phyloP scores from a whole-genome alignment of 2,113 vertebrate species.

The Pleuronectes platessa region DNA sequence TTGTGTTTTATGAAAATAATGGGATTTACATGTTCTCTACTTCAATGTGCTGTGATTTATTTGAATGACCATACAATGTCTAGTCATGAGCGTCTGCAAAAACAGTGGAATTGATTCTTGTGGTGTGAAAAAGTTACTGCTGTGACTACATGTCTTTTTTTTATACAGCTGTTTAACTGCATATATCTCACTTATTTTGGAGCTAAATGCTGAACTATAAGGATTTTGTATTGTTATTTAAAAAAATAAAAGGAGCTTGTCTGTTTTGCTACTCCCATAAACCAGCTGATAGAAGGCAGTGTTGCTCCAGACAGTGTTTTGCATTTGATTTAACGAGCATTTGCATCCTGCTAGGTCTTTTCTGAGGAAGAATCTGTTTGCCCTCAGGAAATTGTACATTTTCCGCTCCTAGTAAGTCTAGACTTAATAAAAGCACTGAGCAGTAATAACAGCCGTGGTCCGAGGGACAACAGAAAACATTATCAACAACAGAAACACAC shows the following conservation, averaged over 20 bases:
- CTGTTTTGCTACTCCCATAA: background rate
- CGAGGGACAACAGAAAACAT: background rate
- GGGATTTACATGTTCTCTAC: background rate
- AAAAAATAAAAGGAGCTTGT: background rate
- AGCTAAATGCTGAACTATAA: background rate
- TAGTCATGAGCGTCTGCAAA: background rate
- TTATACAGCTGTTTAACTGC: background rate
- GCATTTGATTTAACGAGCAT: background rate
- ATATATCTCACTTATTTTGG: slow-evolving; percentile 5
- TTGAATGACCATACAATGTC: slow-evolving; percentile 2
- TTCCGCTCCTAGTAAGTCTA: slow-evolving; percentile 3
- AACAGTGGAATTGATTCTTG: background rate
- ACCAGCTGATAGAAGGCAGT: no score
- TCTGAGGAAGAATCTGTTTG: background rate
- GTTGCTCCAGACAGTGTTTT: background rate
- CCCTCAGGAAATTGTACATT: slow-evolving; percentile 2
- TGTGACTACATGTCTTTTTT: slow-evolving; percentile 3
- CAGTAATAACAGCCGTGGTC: background rate
- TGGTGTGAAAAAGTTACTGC: background rate
- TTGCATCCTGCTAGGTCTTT: background rate
- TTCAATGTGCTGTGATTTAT: background rate
- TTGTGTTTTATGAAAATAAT: background rate
- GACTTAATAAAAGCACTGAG: slow-evolving; percentile 8
- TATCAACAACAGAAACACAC: background rate
- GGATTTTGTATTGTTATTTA: background rate